Base-by-base conservation (phyloP, 2,888 invertebrate genomes). In the Parascotia fuliginaria region DNA sequence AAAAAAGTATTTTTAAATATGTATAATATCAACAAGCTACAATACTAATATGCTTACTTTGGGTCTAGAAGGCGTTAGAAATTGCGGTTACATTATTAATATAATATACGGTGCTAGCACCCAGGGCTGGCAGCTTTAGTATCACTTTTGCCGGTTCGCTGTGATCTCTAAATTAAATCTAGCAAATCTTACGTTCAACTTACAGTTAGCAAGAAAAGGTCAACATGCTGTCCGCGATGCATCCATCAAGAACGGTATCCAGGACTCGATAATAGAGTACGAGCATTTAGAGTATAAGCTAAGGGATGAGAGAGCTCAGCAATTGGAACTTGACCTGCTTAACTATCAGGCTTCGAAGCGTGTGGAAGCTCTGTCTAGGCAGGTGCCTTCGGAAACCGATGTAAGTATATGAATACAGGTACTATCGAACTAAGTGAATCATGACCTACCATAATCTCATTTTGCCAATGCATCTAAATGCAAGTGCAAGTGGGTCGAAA, bases 231-330 rank as follows among this genome's bases (percentile, higher is more conserved):
- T 92, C 6, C 93, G 93, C 7, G 92, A 92, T 33, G 72, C 79
- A 9, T 90, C 92, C 53, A 81, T 85, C 9, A 92, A 92, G 60
- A 87, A 80, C 33, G 94, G 94, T 40, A 89, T 90, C 0, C 79
- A 83, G 16, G 81, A 93, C 49, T 90, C 92, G 7, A 87, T 90
- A 15, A 87, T 92, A 15, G 87, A 95, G 47, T 92, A 92, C 47
- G 92, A 91, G 33, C 85, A 94, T 0, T 66, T 95, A 38, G 84
- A 91, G 34, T 83, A 90, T 11, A 90, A 93, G 43, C 79, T 93
- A 4, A 81, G 93, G 0, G 93, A 94, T 46, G 89, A 92, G 48
- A 83, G 89, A 6, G 85, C 88, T 5, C 93, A 94, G 54, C 86
- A 89, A 24, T 79, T 81, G 0, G 94, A 94, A 65, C 85, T 92